A percentile compares a stretch with the other conserved stretches of the same genome.
phyloP scores from a whole-genome alignment of 2,888 invertebrate species.

The Eupithecia vulgata region DNA sequence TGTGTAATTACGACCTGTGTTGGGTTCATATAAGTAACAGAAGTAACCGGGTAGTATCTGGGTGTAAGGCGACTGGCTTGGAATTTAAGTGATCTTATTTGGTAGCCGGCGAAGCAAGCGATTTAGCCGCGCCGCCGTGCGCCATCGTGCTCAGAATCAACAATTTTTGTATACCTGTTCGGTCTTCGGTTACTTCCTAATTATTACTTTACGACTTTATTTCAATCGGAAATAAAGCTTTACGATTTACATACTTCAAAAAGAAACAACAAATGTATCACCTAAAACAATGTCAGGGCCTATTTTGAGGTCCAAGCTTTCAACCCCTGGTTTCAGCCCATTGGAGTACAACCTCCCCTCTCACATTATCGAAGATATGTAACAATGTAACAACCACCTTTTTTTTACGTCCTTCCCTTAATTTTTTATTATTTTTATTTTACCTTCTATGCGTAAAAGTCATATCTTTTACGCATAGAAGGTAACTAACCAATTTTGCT shows the following conservation, averaged over 20 bases:
- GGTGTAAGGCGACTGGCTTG: constrained; percentile 70
- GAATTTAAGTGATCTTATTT: constrained; percentile 83
- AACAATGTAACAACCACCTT: neutral
- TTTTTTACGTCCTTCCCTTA: neutral
- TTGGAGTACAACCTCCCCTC: neutral
- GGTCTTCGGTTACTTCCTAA: constrained; percentile 64
- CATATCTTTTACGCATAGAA: neutral
- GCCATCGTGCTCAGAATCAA: constrained; percentile 70
- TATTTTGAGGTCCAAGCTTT: neutral
- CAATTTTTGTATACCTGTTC: constrained; percentile 68
- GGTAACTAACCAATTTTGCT: neutral
- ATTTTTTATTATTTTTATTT: too few relatives aligned
- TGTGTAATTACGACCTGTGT: constrained; percentile 76
- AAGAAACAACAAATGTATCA: neutral
- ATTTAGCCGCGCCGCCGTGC: constrained; percentile 65
- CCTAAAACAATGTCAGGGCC: neutral
- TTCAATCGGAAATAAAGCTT: constrained; percentile 50
- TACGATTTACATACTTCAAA: neutral
- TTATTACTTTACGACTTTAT: constrained; percentile 66
- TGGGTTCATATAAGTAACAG: constrained; percentile 70
- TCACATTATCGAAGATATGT: neutral
- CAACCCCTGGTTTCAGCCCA: neutral
- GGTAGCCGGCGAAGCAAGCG: constrained; percentile 66
- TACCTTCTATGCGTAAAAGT: too few relatives aligned
- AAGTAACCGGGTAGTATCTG: constrained; percentile 74